These are phyloP conservation scores for Drosophila parabipectinata DNA, from an alignment of 1,140 invertebrate species.

Conservation along the genomic window DNA sequence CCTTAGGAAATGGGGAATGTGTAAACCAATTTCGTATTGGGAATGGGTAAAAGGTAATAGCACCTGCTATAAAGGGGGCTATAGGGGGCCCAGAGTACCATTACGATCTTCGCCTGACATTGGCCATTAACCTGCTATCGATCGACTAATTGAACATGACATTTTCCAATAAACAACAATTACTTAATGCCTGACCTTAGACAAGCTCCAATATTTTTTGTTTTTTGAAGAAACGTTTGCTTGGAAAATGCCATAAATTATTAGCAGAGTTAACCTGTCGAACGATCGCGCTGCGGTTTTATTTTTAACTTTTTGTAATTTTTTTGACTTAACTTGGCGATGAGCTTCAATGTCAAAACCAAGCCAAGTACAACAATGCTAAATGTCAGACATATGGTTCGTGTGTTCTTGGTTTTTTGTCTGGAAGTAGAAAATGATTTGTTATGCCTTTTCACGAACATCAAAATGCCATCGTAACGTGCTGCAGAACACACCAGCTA, in stretches of 20 bases:
- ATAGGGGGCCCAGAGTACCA: too few species aligned
- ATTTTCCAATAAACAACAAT: slow-evolving; percentile 78
- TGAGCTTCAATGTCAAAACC: slow-evolving; percentile 68
- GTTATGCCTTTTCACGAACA: slow-evolving; percentile 46
- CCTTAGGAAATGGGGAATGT: slow-evolving; percentile 5
- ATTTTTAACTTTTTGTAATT: background rate
- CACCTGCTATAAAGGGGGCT: slow-evolving; percentile 19
- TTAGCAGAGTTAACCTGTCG: slow-evolving; percentile 34
- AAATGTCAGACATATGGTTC: slow-evolving; percentile 43
- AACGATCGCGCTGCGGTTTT: slow-evolving; percentile 18
- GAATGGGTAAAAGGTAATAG: slow-evolving; percentile 27
- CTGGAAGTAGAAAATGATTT: slow-evolving; percentile 45
- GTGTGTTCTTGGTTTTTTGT: slow-evolving; percentile 25
- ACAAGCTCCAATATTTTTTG: slow-evolving; percentile 4
- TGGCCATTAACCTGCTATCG: slow-evolving; percentile 24
- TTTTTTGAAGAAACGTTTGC: slow-evolving; percentile 8
- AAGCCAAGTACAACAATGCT: slow-evolving; percentile 51
- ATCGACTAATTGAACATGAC: slow-evolving; percentile 75
- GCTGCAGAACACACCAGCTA: background rate
- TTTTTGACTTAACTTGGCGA: slow-evolving; percentile 8
- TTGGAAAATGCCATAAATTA: slow-evolving; percentile 58
- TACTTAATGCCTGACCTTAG: slow-evolving; percentile 73
- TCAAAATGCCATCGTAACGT: slow-evolving; percentile 35
- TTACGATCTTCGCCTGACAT: slow-evolving; percentile 8
- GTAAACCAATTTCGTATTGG: slow-evolving; percentile 6